These are phyloP conservation scores for Lasioglossum calceatum DNA, from an alignment of 2,888 invertebrate genomes.

Conservation along the genomic window DNA sequence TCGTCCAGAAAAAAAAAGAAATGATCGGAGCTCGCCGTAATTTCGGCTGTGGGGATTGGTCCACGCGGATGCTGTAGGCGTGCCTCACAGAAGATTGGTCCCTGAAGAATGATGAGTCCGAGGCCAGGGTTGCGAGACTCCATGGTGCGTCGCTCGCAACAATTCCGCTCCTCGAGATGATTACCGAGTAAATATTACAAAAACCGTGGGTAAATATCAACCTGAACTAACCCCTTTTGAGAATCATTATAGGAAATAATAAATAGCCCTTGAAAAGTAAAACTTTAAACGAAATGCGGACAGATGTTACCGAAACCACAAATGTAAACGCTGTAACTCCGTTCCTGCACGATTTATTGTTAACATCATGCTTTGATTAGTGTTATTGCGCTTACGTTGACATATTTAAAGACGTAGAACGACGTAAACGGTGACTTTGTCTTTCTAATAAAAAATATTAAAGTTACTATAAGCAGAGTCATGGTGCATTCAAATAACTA, in stretches of 20 bases:
- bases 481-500: too few species aligned
- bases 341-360: not conserved
- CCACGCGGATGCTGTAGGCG: conserved; percentile 73
- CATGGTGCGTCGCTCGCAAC: conserved; percentile 14
- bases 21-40: conserved; percentile 58
- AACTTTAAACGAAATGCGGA: not conserved
- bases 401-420: too few species aligned
- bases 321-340: not conserved
- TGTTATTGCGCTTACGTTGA: too few species aligned
- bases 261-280: not conserved
- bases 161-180: not conserved
- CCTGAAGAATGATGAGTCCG: conserved; percentile 69
- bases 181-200: conserved; percentile 29
- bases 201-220: conserved; percentile 35
- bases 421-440: too few species aligned
- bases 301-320: not conserved
- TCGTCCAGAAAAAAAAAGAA: conserved; percentile 66
- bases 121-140: conserved; percentile 64
- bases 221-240: not conserved
- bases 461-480: too few species aligned
- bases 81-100: conserved; percentile 74
- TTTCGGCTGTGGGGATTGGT: conserved; percentile 74
- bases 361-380: too few species aligned
- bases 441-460: too few species aligned
- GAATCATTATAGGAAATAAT: not conserved